Conservation (phyloP, 2,113 vertebrate genomes). For the Prolemur simus region DNA sequence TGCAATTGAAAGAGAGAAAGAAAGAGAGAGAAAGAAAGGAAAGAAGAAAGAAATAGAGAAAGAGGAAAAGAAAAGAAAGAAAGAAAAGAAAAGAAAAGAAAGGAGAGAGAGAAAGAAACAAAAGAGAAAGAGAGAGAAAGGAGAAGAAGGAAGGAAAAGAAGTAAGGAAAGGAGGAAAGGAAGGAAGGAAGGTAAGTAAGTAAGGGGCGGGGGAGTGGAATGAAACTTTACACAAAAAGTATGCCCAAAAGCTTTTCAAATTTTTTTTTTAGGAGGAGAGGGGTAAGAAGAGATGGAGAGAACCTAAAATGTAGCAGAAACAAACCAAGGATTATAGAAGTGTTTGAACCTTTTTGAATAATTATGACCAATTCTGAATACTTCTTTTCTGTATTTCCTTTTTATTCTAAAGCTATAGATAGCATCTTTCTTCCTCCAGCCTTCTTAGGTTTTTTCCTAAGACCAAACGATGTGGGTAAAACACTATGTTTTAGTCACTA, state of each 20-base stretch:
- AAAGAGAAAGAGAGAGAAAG: not conserved
- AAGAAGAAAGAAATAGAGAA: too few relatives aligned
- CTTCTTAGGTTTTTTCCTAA: not conserved
- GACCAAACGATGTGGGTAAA: not conserved
- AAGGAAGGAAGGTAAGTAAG: too few relatives aligned
- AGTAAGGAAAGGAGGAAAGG: too few relatives aligned
- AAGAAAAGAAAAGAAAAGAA: not conserved
- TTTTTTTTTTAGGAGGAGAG: not conserved
- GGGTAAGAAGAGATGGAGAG: not conserved
- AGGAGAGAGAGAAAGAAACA: not conserved
- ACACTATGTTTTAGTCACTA: not conserved
- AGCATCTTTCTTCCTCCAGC: not conserved
- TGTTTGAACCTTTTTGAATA: not conserved
- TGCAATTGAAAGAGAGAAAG: not conserved
- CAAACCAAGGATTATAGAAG: not conserved
- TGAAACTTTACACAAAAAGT: not conserved
- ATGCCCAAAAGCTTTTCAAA: not conserved
- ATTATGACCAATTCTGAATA: not conserved
- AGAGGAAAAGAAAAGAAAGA: too few relatives aligned
- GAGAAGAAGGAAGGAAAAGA: too few relatives aligned
- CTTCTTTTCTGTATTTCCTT: not conserved
- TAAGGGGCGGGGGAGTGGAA: fast-evolving
- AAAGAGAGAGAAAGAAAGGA: not conserved
- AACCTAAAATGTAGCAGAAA: not conserved
- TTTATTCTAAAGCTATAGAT: not conserved